These are phyloP conservation scores for Aspidoscelis tigris DNA, from an alignment of 2,113 vertebrate genomes.

Conservation along the genomic window DNA sequence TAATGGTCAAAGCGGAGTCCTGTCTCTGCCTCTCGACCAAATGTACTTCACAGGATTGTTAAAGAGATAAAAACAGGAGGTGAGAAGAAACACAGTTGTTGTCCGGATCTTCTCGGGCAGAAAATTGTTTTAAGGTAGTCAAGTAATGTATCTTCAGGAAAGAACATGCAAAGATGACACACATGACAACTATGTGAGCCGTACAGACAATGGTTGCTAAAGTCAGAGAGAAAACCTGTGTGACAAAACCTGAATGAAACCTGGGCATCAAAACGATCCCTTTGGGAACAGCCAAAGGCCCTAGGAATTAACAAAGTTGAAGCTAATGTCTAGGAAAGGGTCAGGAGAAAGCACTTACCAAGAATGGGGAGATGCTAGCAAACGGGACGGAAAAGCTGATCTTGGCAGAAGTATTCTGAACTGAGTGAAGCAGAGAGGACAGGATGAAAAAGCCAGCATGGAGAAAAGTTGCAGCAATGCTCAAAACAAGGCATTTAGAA, in stretches of 20 bases:
- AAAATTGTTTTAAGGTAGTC: background rate
- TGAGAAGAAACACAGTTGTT: too few species aligned
- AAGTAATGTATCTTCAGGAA: background rate
- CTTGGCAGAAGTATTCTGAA: constrained; percentile 13
- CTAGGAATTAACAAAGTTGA: background rate
- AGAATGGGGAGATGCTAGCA: background rate
- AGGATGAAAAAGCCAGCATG: background rate
- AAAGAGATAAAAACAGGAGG: background rate
- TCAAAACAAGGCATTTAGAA: constrained; percentile 10
- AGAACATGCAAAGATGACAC: background rate
- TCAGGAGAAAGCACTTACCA: constrained; percentile 10
- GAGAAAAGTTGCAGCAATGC: background rate
- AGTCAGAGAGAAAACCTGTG: background rate
- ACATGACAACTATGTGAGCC: background rate
- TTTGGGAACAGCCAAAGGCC: background rate
- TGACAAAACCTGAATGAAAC: background rate
- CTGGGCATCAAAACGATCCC: background rate
- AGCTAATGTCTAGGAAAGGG: background rate
- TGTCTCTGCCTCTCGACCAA: background rate
- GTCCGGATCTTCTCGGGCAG: background rate
- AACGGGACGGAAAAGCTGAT: background rate
- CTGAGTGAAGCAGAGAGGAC: constrained; percentile 6
- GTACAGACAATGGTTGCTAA: background rate
- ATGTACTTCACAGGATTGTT: background rate
- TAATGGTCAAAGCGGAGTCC: background rate